Conservation (phyloP, 2,113 vertebrate species). For the Leucopsar rothschildi region DNA sequence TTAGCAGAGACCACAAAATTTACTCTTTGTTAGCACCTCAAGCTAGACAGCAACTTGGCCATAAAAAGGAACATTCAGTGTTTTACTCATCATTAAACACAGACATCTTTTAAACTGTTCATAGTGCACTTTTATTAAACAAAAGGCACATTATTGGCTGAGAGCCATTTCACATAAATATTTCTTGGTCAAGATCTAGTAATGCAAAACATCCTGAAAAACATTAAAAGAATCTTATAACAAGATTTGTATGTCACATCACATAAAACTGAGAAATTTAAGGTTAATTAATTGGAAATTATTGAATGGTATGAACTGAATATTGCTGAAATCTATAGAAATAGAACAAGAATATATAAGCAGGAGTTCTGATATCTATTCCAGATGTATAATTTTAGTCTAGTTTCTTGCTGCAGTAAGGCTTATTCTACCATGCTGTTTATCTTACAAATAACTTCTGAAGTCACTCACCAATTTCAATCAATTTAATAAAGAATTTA, state of each 20-base stretch:
- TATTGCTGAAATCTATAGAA: constrained; percentile 27
- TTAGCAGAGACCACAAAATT: constrained; percentile 53
- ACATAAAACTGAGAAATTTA: constrained; percentile 63
- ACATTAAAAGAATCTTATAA: constrained; percentile 57
- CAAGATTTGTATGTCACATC: constrained; percentile 47
- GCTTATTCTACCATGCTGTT: not conserved
- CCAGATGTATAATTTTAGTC: constrained; percentile 14
- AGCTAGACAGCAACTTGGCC: constrained; percentile 71
- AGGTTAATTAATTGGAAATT: constrained; percentile 63
- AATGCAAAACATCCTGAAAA: constrained; percentile 63
- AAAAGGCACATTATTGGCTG: constrained; percentile 67
- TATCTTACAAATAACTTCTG: not conserved
- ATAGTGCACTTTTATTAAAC: constrained; percentile 66
- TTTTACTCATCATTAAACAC: constrained; percentile 60
- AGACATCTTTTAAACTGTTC: constrained; percentile 68
- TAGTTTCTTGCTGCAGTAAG: not conserved
- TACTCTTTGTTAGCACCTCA: constrained; percentile 66
- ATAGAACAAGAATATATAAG: not conserved
- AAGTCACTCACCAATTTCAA: not conserved
- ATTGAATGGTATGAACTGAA: not conserved
- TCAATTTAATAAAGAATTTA: not conserved
- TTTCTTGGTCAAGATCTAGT: constrained; percentile 67
- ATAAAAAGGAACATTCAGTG: constrained; percentile 13
- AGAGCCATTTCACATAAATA: constrained; percentile 70
- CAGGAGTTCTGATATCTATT: constrained; percentile 12